Conservation (phyloP, 1,140 invertebrate species). For the Drosophila subobscura region DNA sequence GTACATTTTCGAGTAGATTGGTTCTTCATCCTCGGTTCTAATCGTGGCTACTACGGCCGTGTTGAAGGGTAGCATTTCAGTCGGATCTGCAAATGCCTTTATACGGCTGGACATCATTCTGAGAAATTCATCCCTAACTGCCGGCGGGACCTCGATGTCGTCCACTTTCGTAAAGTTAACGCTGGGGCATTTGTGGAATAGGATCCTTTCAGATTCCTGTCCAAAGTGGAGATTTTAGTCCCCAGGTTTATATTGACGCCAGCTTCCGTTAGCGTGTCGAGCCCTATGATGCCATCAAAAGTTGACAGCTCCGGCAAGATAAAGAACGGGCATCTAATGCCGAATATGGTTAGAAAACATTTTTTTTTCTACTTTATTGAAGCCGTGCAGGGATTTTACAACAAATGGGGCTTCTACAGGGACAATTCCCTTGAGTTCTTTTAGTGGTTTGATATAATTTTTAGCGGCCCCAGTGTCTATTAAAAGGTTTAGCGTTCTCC, state of each 20-base stretch:
- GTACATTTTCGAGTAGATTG: too few species aligned
- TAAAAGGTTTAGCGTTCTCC: too few species aligned
- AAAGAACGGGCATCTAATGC: too few species aligned
- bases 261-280: not conserved
- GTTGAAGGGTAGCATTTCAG: not conserved
- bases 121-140: not conserved
- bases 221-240: not conserved
- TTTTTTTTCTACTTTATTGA: too few species aligned
- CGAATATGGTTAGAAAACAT: too few species aligned
- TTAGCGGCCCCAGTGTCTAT: too few species aligned
- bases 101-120: not conserved
- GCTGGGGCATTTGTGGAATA: not conserved
- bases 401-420: too few species aligned
- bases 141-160: not conserved
- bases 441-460: too few species aligned
- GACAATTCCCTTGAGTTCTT: not conserved
- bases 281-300: not conserved
- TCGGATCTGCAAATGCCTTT: not conserved
- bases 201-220: not conserved
- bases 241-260: too few species aligned
- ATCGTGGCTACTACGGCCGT: not conserved
- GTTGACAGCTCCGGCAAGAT: too few species aligned
- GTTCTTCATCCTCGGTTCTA: too few species aligned
- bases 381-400: too few species aligned
- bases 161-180: not conserved